Conservation (phyloP, 2,113 vertebrate genomes). For the Malurus alboscapulatus region DNA sequence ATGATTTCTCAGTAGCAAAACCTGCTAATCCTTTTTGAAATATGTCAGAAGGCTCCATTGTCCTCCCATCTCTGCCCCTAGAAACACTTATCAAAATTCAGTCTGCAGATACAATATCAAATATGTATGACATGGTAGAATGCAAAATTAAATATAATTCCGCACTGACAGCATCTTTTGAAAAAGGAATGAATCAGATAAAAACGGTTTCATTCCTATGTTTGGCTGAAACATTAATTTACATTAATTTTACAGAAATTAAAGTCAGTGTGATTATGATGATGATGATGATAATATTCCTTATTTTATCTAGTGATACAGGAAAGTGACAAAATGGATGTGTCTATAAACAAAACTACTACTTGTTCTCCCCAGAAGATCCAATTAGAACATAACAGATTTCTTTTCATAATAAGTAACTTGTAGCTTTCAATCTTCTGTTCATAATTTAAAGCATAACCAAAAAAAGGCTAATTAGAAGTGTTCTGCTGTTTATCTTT, state of each 20-base stretch:
- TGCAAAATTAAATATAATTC: slow-evolving; percentile 59
- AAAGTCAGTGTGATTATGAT: neutral
- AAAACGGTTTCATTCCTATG: slow-evolving; percentile 21
- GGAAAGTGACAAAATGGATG: slow-evolving; percentile 41
- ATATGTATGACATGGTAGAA: neutral
- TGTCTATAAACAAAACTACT: slow-evolving; percentile 28
- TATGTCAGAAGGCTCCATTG: neutral
- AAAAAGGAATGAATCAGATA: neutral
- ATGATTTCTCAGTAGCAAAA: neutral
- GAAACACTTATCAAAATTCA: neutral
- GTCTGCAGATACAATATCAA: neutral
- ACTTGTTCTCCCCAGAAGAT: slow-evolving; percentile 25
- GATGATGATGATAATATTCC: slow-evolving; percentile 18
- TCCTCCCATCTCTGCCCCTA: neutral
- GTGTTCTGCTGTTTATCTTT: neutral
- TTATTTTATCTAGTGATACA: slow-evolving; percentile 26
- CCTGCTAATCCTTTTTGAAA: neutral
- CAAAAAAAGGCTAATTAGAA: neutral
- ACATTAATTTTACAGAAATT: slow-evolving; percentile 63
- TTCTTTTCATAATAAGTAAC: slow-evolving; percentile 28
- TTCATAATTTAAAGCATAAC: neutral
- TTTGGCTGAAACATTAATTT: slow-evolving; percentile 54
- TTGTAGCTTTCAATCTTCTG: neutral
- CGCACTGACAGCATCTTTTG: slow-evolving; percentile 65
- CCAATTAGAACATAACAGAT: neutral